Base-by-base conservation (phyloP, 2,113 vertebrate species). In the Columba livia region DNA sequence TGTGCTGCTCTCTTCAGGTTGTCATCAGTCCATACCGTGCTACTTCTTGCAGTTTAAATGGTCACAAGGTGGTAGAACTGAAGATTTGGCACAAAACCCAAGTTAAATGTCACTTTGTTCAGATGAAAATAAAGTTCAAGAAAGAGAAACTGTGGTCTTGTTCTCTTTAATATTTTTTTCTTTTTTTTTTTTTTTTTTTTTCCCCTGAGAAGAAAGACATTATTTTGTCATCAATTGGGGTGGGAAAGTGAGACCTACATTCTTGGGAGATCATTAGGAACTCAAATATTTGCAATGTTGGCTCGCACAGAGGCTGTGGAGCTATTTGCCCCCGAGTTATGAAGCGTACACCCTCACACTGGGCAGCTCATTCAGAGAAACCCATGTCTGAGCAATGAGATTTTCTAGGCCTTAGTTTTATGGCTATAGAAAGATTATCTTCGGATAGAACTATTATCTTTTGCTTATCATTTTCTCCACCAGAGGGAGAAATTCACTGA, bases 401-500 rank as follows among this genome's bases (percentile, higher is more conserved):
- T 96, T 88, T 84, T 75, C 56, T 44, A 84, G 57, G 64, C 38
- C 51, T 75, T 36, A 12, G 3, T 61, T 89, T 72, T 44, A 77
- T 25, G 28, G 53, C 29, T 64, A 48, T 13, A 61, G 42, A n/a
- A 79, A 81, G 47, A 70, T 83, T 62, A 53, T 36, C 25, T 73
- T 66, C 58, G 42, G 71, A 56, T 7, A 32, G 74, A 88, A 88
- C 75, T 69, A 79, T 34, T 79, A 51, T 60, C 65, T 64, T 79
- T 60, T 74, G 44, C 87, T 94, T 85, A 47, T 40, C 40, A 40
- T 66, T 62, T 29, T 40, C 29, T 75, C 84, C 91, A 92, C 61
- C 77, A 94, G 95, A 96, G 88, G 92, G 92, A 93, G 91, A 95
- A 90, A 69, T 64, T 71, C 71, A 71, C 72, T n/a, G 47, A 56